Conservation (phyloP, 1,140 invertebrate genomes). For the Acromyrmex charruanus region DNA sequence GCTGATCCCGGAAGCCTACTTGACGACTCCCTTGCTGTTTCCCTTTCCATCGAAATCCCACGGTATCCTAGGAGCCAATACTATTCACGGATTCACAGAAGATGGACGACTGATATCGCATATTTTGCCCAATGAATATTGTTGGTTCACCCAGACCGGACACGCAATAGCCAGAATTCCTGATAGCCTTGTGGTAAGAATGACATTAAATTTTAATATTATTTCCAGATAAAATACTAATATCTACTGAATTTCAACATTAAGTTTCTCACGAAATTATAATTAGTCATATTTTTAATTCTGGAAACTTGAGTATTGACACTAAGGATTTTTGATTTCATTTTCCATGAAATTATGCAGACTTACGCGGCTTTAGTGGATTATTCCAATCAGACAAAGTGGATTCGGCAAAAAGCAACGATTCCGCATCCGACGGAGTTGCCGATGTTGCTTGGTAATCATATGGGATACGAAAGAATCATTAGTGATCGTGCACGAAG, state of each 20-base stretch:
- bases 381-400: constrained; percentile 67
- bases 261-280: neutral
- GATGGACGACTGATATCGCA: constrained; percentile 68
- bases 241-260: neutral
- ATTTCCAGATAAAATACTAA: neutral
- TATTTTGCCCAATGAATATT: constrained; percentile 74
- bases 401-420: constrained; percentile 51
- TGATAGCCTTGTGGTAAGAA: constrained; percentile 61
- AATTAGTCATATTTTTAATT: neutral
- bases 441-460: constrained; percentile 30
- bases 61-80: constrained; percentile 34
- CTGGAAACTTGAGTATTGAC: neutral
- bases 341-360: constrained; percentile 36
- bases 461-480: constrained; percentile 19
- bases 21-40: constrained; percentile 77
- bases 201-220: neutral
- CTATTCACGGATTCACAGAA: constrained; percentile 59
- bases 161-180: constrained; percentile 55
- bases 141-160: constrained; percentile 67
- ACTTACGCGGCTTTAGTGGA: constrained; percentile 69
- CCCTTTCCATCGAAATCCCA: constrained; percentile 72
- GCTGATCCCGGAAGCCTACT: constrained; percentile 78
- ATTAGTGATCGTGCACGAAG: constrained; percentile 4
- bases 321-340: neutral
- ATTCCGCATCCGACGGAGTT: constrained; percentile 28